These are phyloP conservation scores for Thaumetopoea pityocampa DNA, from an alignment of 1,140 invertebrate species.

Conservation along the genomic window DNA sequence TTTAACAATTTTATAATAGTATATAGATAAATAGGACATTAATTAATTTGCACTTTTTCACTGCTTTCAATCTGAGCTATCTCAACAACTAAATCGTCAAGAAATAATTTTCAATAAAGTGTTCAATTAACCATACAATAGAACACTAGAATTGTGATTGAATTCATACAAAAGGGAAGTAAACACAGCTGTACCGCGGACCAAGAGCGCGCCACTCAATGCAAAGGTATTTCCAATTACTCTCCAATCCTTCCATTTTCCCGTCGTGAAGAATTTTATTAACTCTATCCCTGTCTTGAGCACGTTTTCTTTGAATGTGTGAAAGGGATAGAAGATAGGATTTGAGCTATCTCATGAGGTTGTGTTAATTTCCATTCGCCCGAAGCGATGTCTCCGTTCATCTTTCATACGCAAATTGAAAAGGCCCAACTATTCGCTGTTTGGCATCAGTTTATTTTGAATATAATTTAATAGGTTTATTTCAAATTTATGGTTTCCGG, in stretches of 20 bases:
- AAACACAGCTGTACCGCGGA: slow-evolving; percentile 27
- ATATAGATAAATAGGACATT: too few species aligned
- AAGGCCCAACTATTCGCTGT: slow-evolving; percentile 30
- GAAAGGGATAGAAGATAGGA: slow-evolving; percentile 20
- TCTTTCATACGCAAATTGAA: slow-evolving; percentile 39
- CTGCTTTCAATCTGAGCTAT: background rate
- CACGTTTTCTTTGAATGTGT: slow-evolving; percentile 4
- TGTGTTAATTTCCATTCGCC: slow-evolving; percentile 43
- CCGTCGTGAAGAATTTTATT: slow-evolving; percentile 38
- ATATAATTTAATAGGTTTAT: too few species aligned
- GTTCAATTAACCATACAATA: slow-evolving; percentile 33
- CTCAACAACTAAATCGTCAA: slow-evolving; percentile 4
- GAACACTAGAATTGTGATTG: slow-evolving; percentile 30
- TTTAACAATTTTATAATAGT: too few species aligned
- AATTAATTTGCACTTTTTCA: too few species aligned
- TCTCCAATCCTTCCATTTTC: slow-evolving; percentile 43
- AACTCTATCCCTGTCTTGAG: slow-evolving; percentile 22
- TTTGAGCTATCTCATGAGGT: slow-evolving; percentile 30
- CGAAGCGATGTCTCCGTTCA: slow-evolving; percentile 27
- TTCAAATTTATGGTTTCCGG: background rate
- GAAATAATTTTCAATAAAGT: slow-evolving; percentile 21
- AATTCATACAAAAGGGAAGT: slow-evolving; percentile 33
- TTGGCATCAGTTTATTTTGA: too few species aligned
- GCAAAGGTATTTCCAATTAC: slow-evolving; percentile 51
- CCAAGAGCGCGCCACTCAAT: slow-evolving; percentile 32